Conservation (phyloP, 1,140 invertebrate species). For the Drosophila baimaii region DNA sequence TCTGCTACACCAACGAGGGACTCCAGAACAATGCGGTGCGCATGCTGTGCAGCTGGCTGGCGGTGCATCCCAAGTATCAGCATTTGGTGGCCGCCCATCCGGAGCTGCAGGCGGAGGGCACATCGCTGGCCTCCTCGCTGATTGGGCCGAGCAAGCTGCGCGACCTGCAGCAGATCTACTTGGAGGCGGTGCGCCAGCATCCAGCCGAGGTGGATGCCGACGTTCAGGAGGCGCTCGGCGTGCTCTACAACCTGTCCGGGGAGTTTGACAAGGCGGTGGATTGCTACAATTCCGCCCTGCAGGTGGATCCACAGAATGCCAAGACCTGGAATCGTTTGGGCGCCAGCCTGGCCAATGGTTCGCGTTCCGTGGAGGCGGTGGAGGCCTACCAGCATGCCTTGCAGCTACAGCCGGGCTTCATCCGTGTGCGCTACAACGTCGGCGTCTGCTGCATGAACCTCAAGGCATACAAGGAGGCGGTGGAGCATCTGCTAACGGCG, state of each 20-base stretch:
- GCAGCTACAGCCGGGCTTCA: slow-evolving; percentile 96
- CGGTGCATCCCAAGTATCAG: slow-evolving; percentile 92
- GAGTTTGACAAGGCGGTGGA: slow-evolving; percentile 98
- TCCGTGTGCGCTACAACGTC: slow-evolving; percentile 98
- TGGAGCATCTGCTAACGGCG: slow-evolving; percentile 96
- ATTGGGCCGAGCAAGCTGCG: slow-evolving; percentile 82
- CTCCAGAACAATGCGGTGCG: slow-evolving; percentile 90
- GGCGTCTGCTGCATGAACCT: slow-evolving; percentile 99
- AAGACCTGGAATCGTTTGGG: slow-evolving; percentile 98
- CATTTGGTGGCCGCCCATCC: slow-evolving; percentile 87
- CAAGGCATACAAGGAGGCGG: slow-evolving; percentile 96
- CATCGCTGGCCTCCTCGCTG: slow-evolving; percentile 64
- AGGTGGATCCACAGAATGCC: slow-evolving; percentile 93
- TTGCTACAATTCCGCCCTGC: slow-evolving; percentile 96
- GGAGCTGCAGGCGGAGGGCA: slow-evolving; percentile 39
- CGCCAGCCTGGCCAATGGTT: slow-evolving; percentile 98
- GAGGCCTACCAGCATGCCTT: slow-evolving; percentile 97
- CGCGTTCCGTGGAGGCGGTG: slow-evolving; percentile 97
- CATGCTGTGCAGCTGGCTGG: slow-evolving; percentile 92
- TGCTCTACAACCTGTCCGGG: slow-evolving; percentile 96
- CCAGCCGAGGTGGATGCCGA: slow-evolving; percentile 94
- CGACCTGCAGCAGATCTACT: slow-evolving; percentile 91
- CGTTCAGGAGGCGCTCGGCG: slow-evolving; percentile 97
- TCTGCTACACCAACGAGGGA: slow-evolving; percentile 98
- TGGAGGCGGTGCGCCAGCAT: slow-evolving; percentile 93